Conservation (phyloP, 2,113 vertebrate genomes). For the Petrocephalus zakoni region DNA sequence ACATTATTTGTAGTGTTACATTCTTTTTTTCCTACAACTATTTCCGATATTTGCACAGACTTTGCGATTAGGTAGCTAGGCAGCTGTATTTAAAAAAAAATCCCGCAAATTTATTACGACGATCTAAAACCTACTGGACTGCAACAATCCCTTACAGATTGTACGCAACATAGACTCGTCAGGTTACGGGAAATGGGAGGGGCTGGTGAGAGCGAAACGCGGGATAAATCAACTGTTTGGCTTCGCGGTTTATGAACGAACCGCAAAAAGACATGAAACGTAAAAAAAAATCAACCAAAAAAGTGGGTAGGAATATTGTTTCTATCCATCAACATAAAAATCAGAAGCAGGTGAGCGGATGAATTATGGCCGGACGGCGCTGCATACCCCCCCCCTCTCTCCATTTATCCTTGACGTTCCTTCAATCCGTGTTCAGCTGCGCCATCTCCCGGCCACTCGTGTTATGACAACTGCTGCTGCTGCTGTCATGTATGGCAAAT, state of each 20-base stretch:
- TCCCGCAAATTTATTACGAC: not conserved
- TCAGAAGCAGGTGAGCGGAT: not conserved
- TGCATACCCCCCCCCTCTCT: not conserved
- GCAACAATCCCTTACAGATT: not conserved
- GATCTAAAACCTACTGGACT: not conserved
- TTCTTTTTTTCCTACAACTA: not conserved
- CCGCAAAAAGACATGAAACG: not conserved
- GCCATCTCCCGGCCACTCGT: constrained; percentile 14
- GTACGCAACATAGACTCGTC: not conserved
- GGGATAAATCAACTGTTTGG: not conserved
- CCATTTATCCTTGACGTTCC: not conserved
- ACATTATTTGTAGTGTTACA: not conserved
- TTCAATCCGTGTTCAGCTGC: constrained; percentile 6
- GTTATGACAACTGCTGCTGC: constrained; percentile 8
- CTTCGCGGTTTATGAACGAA: not conserved
- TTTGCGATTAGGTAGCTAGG: not conserved
- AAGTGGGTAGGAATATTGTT: not conserved
- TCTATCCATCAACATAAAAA: not conserved
- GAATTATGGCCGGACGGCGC: not conserved
- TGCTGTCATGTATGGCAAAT: not conserved
- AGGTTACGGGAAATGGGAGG: not conserved
- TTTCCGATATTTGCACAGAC: not conserved
- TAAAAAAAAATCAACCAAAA: not conserved
- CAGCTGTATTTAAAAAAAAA: not conserved
- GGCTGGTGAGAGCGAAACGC: not conserved